These are phyloP conservation scores for Pseudonaja textilis DNA, from an alignment of 2,113 vertebrate genomes.

Conservation along the genomic window DNA sequence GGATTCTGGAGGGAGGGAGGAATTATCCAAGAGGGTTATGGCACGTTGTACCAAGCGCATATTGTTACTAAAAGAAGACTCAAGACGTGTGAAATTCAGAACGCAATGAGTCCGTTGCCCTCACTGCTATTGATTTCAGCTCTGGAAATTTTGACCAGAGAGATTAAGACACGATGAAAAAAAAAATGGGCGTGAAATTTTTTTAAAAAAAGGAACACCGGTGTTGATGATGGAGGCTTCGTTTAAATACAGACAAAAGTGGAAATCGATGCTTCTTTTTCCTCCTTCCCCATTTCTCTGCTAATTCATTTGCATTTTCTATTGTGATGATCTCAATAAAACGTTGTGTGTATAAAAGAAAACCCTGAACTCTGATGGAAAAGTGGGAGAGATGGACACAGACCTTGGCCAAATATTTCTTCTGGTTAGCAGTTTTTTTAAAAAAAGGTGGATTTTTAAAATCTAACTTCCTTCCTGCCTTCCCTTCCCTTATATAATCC, in stretches of 20 bases:
- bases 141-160: not conserved
- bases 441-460: not conserved
- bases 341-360: not conserved
- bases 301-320: not conserved
- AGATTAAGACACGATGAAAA: not conserved
- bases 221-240: not conserved
- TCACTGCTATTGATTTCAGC: not conserved
- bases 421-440: not conserved
- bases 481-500: slow-evolving; percentile 56
- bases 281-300: not conserved
- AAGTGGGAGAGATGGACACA: not conserved
- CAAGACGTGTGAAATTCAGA: not conserved
- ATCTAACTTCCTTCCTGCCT: slow-evolving; percentile 47
- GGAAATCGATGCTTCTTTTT: not conserved
- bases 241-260: not conserved
- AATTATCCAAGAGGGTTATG: not conserved
- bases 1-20: not conserved
- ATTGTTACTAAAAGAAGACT: not conserved
- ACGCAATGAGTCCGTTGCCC: no score
- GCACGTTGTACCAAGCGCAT: not conserved
- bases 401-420: not conserved
- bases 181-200: not conserved
- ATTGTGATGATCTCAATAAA: not conserved
- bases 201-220: not conserved
- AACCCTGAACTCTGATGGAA: not conserved